These are phyloP conservation scores for Aphrocallistes beatrix DNA, from an alignment of 37 sponge, comb jelly and placozoan species.

Conservation along the genomic window DNA sequence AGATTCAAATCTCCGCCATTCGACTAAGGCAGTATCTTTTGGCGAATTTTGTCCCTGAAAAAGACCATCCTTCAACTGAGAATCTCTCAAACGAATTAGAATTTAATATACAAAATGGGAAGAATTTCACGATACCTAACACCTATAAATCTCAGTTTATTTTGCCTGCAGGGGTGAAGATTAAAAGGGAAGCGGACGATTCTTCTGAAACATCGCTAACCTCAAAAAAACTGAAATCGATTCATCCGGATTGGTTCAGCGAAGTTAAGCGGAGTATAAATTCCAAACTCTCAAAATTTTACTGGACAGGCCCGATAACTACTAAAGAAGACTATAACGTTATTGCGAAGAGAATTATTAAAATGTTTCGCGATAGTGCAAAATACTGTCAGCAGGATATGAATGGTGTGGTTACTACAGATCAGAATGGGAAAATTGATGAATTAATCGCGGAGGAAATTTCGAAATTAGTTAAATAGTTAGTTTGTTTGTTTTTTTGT, in stretches of 20 bases:
- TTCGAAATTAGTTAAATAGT: not conserved
- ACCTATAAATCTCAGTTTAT: not conserved
- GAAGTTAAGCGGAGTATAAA: not conserved
- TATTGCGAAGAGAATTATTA: not conserved
- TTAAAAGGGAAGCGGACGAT: not conserved
- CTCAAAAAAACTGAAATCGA: too few relatives aligned
- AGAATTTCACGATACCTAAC: not conserved
- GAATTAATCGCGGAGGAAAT: not conserved
- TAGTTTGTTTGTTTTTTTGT: not conserved
- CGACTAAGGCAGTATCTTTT: not conserved
- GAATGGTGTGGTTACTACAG: not conserved
- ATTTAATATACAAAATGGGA: too few relatives aligned
- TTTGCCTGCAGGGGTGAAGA: not conserved
- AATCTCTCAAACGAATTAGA: not conserved
- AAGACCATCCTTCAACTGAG: not conserved
- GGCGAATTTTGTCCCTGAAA: not conserved
- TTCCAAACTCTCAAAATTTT: not conserved
- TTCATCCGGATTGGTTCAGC: not conserved
- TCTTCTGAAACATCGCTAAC: not conserved
- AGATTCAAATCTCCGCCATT: not conserved
- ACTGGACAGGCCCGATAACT: not conserved
- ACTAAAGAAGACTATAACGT: not conserved
- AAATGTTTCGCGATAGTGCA: not conserved
- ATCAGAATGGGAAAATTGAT: not conserved
- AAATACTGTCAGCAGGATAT: not conserved